phyloP scores from a whole-genome alignment of 2,113 vertebrate genomes.

The Sula dactylatra region DNA sequence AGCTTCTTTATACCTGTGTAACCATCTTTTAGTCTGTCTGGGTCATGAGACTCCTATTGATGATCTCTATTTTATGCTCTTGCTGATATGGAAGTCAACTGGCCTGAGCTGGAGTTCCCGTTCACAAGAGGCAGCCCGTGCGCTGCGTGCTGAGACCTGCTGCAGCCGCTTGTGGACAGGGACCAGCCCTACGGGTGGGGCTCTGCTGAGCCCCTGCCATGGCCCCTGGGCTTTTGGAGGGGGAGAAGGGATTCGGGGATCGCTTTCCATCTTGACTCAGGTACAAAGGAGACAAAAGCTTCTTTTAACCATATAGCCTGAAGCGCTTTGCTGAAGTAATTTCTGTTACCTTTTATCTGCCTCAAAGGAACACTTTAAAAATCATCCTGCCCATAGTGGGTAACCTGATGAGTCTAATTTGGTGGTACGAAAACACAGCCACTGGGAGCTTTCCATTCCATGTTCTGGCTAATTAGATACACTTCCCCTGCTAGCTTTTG shows the following conservation, averaged over 20 bases:
- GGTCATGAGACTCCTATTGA: not conserved
- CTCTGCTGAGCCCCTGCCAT: not conserved
- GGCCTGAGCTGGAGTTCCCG: not conserved
- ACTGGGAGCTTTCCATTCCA: not conserved
- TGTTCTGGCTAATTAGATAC: conserved; percentile 28
- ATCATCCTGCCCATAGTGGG: not conserved
- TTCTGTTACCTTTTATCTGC: conserved; percentile 32
- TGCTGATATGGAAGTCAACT: not conserved
- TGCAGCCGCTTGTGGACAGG: not conserved
- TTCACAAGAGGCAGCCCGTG: not conserved
- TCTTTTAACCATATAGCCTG: not conserved
- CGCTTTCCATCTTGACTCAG: not conserved
- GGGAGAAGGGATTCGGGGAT: not conserved
- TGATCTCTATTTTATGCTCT: no score
- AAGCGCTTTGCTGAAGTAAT: not conserved
- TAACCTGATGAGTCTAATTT: conserved; percentile 38
- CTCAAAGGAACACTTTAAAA: conserved; percentile 24
- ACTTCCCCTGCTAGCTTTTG: not conserved
- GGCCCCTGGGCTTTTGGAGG: not conserved
- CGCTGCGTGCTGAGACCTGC: not conserved
- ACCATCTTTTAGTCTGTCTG: not conserved
- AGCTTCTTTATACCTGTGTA: not conserved
- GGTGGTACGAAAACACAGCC: conserved; percentile 23
- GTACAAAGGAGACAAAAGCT: not conserved
- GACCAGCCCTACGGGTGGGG: not conserved